Base-by-base conservation (phyloP, 37 sponge, comb jelly and placozoan genomes). In the Tethya wilhelma region DNA sequence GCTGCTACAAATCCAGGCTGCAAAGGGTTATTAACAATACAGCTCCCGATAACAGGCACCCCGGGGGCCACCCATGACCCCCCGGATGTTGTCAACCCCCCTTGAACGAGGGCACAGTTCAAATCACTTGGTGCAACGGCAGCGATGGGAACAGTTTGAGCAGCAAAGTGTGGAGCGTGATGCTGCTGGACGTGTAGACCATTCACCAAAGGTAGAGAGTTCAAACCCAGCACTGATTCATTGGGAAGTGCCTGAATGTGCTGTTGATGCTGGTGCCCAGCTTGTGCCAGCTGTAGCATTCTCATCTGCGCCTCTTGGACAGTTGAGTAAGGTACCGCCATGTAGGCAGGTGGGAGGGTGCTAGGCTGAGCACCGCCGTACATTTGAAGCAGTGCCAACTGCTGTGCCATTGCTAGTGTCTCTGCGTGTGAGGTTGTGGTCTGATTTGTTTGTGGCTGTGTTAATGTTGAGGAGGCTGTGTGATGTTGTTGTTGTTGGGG, bases 21-120 rank as follows among this genome's bases (percentile, higher is more conserved):
- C 31, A 79, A 76, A 22, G 88, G 88, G 73, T 86, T 84, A 71
- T 86, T 84, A 49, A 86, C 32, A 12, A 86, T 38, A 58, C 86
- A 78, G 64, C 59, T 77, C 22, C 79, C 79, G 23, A 78, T 45
- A 0, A 78, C 64, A 1, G 69, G 78, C 2, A 63, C 73, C 22
- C 53, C 63, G 2, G 86, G 80, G 0, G 71, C 64, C 8, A 79
- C 42, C 79, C 79, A 86, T 1, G 79, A 72, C 1, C 73, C 73
- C 7, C 34, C 75, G 8, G 81, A 44, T n/a, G 78, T 14, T 34
- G 59, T 38, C n/a, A n/a, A n/a, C n/a, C n/a, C 71, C 2, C 44
- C 45, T 26, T 44, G 45, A n/a, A 44, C 28, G 4, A 68, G 26
- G 41, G 59, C 80, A 69, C 1, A 56, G 71, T 49, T 69, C 56